These are phyloP conservation scores for Spondyliosoma cantharus DNA, from an alignment of 2,797 vertebrate species.

Conservation along the genomic window DNA sequence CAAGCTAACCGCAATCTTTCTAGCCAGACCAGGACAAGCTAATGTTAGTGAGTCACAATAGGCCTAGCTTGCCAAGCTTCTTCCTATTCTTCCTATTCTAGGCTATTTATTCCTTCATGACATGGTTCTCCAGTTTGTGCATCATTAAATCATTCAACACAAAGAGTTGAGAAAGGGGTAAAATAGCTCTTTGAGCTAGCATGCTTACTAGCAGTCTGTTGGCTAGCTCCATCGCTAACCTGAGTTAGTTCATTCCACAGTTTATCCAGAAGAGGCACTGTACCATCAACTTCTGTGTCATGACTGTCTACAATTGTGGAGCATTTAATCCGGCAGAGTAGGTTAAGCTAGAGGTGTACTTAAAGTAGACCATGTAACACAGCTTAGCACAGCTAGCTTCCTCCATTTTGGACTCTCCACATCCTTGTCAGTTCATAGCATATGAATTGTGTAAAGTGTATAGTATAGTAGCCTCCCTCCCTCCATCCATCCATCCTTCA, in stretches of 20 bases:
- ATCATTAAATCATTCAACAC: background rate
- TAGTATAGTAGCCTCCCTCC: background rate
- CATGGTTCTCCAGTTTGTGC: background rate
- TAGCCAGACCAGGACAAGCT: too few relatives aligned
- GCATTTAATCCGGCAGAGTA: background rate
- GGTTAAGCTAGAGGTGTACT: background rate
- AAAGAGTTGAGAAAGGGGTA: background rate
- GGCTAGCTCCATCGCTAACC: background rate
- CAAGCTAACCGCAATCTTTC: too few relatives aligned
- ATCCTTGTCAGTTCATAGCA: background rate
- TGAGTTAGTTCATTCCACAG: background rate
- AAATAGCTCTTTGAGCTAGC: background rate
- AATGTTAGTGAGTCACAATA: too few relatives aligned
- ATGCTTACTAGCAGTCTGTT: background rate
- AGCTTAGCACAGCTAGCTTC: background rate
- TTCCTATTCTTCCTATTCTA: background rate
- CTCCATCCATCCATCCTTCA: too few relatives aligned
- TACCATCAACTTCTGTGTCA: background rate
- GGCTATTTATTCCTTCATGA: background rate
- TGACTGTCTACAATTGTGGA: background rate
- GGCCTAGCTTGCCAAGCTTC: too few relatives aligned
- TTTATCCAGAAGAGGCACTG: background rate
- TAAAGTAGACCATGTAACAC: background rate
- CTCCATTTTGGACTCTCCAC: background rate
- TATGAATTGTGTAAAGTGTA: background rate